Evolutionary conservation across 2,797 vertebrate genomes (phyloP).

Genomic region (Scomberomorus guttatus): DNA sequence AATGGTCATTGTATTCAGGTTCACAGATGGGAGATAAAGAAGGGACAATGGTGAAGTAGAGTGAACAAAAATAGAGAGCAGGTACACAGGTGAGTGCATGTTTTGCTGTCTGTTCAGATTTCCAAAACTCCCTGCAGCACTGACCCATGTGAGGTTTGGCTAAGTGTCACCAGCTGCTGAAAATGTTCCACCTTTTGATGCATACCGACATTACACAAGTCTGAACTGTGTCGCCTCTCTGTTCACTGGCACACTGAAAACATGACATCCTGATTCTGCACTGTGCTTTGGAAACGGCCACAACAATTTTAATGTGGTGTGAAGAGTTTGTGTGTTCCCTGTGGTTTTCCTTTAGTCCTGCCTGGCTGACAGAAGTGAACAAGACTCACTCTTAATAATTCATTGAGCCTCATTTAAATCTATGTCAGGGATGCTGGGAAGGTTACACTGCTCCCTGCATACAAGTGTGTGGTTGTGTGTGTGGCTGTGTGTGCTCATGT

Average conservation of each 20-base stretch:
- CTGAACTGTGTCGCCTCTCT: background rate
- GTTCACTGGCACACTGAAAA: background rate
- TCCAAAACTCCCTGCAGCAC: background rate
- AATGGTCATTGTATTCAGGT: background rate
- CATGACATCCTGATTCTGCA: background rate
- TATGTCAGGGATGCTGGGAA: slow-evolving; percentile 30
- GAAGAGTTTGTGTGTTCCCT: slow-evolving; percentile 27
- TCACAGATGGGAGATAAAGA: background rate
- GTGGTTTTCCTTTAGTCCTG: slow-evolving; percentile 25
- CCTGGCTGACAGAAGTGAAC: slow-evolving; percentile 31
- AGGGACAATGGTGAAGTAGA: too few species aligned
- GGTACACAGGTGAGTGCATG: background rate
- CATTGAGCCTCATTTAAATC: slow-evolving; percentile 30
- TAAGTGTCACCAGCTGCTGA: background rate
- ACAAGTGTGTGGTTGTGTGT: background rate
- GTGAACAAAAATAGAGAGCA: background rate
- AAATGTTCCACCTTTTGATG: background rate
- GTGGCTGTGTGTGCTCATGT: background rate
- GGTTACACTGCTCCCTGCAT: slow-evolving; percentile 1
- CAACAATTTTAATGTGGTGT: slow-evolving; percentile 25
- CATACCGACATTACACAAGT: background rate
- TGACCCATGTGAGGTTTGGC: background rate
- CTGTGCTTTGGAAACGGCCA: background rate
- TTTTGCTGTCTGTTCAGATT: background rate
- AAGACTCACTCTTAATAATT: slow-evolving; percentile 42